Percentiles rank a stretch among this genome's conserved stretches.
Conservation (phyloP, 2,113 vertebrate species). For the Rhinolophus sinicus region DNA sequence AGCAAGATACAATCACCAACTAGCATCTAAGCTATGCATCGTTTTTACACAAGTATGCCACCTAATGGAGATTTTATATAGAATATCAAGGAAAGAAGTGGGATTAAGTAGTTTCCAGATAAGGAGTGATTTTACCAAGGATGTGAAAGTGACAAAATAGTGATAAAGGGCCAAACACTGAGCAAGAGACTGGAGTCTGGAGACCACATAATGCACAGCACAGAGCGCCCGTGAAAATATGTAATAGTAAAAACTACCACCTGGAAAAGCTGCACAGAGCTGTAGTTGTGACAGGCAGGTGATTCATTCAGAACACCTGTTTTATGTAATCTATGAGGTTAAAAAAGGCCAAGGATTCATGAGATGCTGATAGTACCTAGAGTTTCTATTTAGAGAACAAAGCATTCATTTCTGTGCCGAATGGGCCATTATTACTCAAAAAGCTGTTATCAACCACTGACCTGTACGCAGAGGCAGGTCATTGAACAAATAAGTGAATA, state of each 20-base stretch:
- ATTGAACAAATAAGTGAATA: constrained; percentile 52
- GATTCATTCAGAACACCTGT: background rate
- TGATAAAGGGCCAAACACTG: background rate
- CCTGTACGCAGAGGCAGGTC: background rate
- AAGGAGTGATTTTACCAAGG: background rate
- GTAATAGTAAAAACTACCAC: background rate
- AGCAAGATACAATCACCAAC: background rate
- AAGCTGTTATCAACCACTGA: constrained; percentile 46
- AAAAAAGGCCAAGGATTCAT: background rate
- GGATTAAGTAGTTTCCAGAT: background rate
- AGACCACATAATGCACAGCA: background rate
- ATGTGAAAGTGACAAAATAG: background rate
- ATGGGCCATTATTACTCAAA: background rate
- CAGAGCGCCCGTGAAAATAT: background rate
- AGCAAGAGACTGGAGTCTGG: background rate
- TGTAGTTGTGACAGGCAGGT: background rate
- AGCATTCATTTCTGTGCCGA: constrained; percentile 38
- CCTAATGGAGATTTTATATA: background rate
- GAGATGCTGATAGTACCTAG: background rate
- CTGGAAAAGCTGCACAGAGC: background rate
- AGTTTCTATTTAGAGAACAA: constrained; percentile 63
- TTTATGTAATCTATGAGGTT: background rate
- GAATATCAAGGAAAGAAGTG: background rate
- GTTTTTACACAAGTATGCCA: background rate
- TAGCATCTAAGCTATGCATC: background rate